These are phyloP conservation scores for Cotesia congregata DNA, from an alignment of 2,888 invertebrate genomes.

Conservation along the genomic window DNA sequence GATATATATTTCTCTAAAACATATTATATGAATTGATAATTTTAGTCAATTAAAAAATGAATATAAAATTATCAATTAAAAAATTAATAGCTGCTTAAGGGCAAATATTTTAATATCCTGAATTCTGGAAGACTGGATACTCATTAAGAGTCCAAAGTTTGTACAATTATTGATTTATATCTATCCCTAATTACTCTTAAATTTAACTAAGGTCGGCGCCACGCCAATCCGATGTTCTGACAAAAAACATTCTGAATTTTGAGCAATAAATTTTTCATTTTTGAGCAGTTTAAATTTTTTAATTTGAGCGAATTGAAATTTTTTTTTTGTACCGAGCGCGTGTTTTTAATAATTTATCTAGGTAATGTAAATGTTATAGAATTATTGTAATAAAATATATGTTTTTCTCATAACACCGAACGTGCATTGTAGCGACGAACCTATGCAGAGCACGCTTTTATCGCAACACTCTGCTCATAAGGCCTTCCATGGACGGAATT, in stretches of 20 bases:
- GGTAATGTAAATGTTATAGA: background rate
- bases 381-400: background rate
- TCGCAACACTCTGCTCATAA: conserved; percentile 55
- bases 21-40: too few relatives aligned
- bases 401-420: conserved; percentile 21
- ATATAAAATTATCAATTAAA: conserved; percentile 4
- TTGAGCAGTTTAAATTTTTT: conserved; percentile 34
- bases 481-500: conserved; percentile 68
- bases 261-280: conserved; percentile 14
- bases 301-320: background rate
- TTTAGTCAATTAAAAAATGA: background rate
- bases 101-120: conserved; percentile 60
- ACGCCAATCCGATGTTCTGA: background rate
- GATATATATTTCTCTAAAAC: too few relatives aligned
- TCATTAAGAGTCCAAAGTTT: conserved; percentile 28
- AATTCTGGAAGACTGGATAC: conserved; percentile 62
- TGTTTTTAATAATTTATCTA: background rate
- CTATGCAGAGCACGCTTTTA: conserved; percentile 59
- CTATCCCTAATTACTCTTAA: conserved; percentile 23
- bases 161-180: conserved; percentile 10
- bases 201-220: conserved; percentile 45
- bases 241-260: conserved; percentile 2
- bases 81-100: conserved; percentile 53
- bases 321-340: conserved; percentile 7
- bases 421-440: conserved; percentile 49